These are phyloP conservation scores for Acarapis woodi DNA, from an alignment of 1,140 invertebrate genomes.

Conservation along the genomic window DNA sequence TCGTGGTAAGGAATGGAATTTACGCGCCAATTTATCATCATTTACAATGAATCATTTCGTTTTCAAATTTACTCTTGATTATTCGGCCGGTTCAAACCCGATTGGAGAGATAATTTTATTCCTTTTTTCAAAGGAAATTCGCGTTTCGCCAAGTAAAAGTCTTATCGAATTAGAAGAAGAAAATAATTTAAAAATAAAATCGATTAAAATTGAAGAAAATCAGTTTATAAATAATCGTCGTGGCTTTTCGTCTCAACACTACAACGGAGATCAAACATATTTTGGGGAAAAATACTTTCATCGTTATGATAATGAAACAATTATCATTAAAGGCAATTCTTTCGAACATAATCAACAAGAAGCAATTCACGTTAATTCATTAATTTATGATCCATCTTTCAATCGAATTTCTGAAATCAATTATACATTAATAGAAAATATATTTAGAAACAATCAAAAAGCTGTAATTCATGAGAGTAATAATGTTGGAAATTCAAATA, in stretches of 20 bases:
- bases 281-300: slow-evolving; percentile 51
- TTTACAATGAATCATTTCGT: slow-evolving; percentile 62
- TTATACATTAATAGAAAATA: slow-evolving; percentile 38
- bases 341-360: slow-evolving; percentile 24
- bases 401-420: slow-evolving; percentile 30
- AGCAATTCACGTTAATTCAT: slow-evolving; percentile 47
- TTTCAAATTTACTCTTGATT: slow-evolving; percentile 46
- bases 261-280: slow-evolving; percentile 33
- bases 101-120: slow-evolving; percentile 51
- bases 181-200: slow-evolving; percentile 6
- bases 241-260: slow-evolving; percentile 55
- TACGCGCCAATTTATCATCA: slow-evolving; percentile 44
- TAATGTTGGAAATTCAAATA: slow-evolving; percentile 66
- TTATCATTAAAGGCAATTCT: slow-evolving; percentile 21
- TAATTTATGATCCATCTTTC: slow-evolving; percentile 32
- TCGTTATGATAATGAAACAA: slow-evolving; percentile 51
- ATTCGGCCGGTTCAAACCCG: slow-evolving; percentile 41
- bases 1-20: no score
- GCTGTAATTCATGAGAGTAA: slow-evolving; percentile 55
- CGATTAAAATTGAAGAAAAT: slow-evolving; percentile 15
- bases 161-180: not conserved
- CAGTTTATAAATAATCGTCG: slow-evolving; percentile 40
- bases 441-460: slow-evolving; percentile 39
- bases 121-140: slow-evolving; percentile 16
- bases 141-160: not conserved